A percentile compares a stretch with the other conserved stretches of the same genome.
phyloP scores from a whole-genome alignment of 2,888 invertebrate species.

The Chrysopilus asiliformis region DNA sequence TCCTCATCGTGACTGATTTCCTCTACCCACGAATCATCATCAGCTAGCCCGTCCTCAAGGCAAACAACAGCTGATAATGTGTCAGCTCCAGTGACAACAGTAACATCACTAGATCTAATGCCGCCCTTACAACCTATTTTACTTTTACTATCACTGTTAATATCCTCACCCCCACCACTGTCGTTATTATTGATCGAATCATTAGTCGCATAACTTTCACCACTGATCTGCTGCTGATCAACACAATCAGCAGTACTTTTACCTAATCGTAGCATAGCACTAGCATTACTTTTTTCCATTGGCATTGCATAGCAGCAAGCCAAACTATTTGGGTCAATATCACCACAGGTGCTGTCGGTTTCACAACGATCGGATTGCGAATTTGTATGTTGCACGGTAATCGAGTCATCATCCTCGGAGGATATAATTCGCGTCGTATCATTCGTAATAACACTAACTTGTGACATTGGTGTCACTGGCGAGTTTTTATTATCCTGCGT shows the following conservation, averaged over 20 bases:
- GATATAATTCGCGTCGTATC: conserved; percentile 60
- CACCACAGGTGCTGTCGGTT: conserved; percentile 7
- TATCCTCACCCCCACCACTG: conserved; percentile 8
- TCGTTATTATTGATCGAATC: conserved; percentile 6
- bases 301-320: conserved; percentile 36
- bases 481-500: conserved; percentile 8
- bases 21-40: conserved; percentile 87
- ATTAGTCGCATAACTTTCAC: conserved; percentile 1
- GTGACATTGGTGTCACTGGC: conserved; percentile 26
- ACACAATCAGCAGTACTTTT: conserved; percentile 3
- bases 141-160: conserved; percentile 12
- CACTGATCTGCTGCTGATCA: conserved; percentile 11
- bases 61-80: conserved; percentile 49
- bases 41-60: conserved; percentile 75
- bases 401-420: conserved; percentile 35
- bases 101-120: conserved; percentile 46
- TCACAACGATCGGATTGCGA: conserved; percentile 40
- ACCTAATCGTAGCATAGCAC: neutral
- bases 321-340: conserved; percentile 24
- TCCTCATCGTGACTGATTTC: conserved; percentile 71
- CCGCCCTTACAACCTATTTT: conserved; percentile 18
- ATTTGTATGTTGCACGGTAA: conserved; percentile 52
- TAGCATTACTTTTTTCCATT: conserved; percentile 23
- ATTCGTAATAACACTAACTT: conserved; percentile 61
- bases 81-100: conserved; percentile 55